These are phyloP conservation scores for Nineta flava DNA, from an alignment of 2,888 invertebrate species.

Conservation along the genomic window DNA sequence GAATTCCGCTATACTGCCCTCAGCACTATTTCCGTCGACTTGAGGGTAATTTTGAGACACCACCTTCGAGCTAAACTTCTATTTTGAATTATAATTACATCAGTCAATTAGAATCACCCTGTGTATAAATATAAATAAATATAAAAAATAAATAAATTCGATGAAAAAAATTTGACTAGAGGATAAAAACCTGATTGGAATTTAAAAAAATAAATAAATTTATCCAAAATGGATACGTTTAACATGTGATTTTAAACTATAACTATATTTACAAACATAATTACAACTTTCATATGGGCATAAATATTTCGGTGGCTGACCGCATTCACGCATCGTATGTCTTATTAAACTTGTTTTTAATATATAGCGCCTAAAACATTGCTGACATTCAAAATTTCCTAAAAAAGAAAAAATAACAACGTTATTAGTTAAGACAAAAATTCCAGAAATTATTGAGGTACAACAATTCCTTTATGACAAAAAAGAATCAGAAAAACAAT, in stretches of 20 bases:
- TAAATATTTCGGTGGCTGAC: neutral
- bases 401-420: neutral
- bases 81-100: too few relatives aligned
- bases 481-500: too few relatives aligned
- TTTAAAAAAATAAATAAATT: neutral
- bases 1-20: too few relatives aligned
- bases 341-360: neutral
- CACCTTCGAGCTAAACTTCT: too few relatives aligned
- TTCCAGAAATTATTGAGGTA: neutral
- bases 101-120: too few relatives aligned
- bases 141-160: neutral
- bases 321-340: conserved; percentile 5
- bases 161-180: neutral
- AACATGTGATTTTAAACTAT: neutral
- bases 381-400: neutral
- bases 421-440: neutral
- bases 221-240: neutral
- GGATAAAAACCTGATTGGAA: neutral
- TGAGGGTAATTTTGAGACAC: too few relatives aligned
- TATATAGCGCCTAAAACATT: conserved; percentile 3
- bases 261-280: neutral
- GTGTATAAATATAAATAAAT: too few relatives aligned
- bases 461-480: too few relatives aligned
- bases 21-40: too few relatives aligned
- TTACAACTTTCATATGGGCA: neutral